phyloP scores from a whole-genome alignment of 2,113 vertebrate genomes.

The Podiceps cristatus region DNA sequence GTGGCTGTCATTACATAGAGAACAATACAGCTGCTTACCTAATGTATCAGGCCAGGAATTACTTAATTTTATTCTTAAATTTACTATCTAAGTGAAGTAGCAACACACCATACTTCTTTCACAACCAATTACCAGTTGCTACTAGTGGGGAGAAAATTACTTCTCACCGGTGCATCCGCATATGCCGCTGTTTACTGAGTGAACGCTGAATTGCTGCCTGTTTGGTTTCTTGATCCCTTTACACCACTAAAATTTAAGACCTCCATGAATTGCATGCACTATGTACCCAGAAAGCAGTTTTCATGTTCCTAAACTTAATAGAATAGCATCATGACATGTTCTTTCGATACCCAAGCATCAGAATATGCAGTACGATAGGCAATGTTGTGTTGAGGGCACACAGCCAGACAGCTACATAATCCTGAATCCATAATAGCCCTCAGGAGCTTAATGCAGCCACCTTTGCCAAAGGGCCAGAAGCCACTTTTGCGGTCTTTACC shows the following conservation, averaged over 20 bases:
- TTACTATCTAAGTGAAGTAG: background rate
- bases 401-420: background rate
- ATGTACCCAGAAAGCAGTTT: background rate
- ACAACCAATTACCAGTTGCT: background rate
- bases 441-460: background rate
- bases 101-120: background rate
- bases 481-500: background rate
- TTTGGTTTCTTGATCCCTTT: background rate
- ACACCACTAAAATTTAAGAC: background rate
- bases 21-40: background rate
- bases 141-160: background rate
- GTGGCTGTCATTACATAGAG: background rate
- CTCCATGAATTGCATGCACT: background rate
- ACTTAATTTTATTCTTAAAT: background rate
- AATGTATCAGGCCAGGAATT: background rate
- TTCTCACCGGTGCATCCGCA: background rate
- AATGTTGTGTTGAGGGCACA: rapidly evolving
- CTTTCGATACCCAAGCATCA: background rate
- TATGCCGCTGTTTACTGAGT: background rate
- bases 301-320: background rate
- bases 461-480: background rate
- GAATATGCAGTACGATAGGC: background rate
- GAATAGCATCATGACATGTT: background rate
- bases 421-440: background rate
- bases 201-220: background rate